Base-by-base conservation (phyloP, 2,888 invertebrate genomes). In the Azorinus chamasolen region DNA sequence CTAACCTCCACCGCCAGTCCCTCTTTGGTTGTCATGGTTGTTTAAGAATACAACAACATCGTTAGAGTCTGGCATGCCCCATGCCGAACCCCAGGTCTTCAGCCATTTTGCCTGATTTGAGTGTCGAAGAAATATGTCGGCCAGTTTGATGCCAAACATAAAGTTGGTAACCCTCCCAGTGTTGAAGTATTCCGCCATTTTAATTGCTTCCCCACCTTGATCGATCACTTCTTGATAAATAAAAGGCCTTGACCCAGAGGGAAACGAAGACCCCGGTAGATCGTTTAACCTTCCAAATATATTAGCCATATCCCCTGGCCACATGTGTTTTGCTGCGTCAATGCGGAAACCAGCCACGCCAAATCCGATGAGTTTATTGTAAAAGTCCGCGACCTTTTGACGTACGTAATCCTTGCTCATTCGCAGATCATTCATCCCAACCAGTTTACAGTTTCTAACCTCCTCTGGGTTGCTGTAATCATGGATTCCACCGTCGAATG, bases 11-110 rank as follows among this genome's bases (percentile, higher is more conserved):
- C 94, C 94, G 0, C 87, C 90, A 88, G 96, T 86, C 14, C 96
- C 96, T 86, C 98, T 94, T 91, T 97, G 97, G 90, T 96, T 97
- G 92, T 98, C 98, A 89, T 98, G 98, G 93, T 98, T 98, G 90
- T 97, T 97, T 61, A 97, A 95, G 89, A 97, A 97, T n/a, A 96
- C 95, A 0, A 97, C 89, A 3, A 96, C 95, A 55, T 89, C 94
- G 0, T 78, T 68, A 4, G 84, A 65, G 2, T 57, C 78, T 50
- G 89, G 84, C 88, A 91, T 89, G 1, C 91, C 89, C 89, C 90
- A 89, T 8, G 71, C 79, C 5, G 58, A 46, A 1, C 89, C 89
- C 79, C 81, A 89, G 57, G 65, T 86, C n/a, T 25, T 41, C 46
- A 90, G 71, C 48, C 72, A 88, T 61, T 88, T 89, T 46, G 88